Evolutionary conservation across 2,888 invertebrate genomes (phyloP).

Genomic region (Amphipoea lucens): DNA sequence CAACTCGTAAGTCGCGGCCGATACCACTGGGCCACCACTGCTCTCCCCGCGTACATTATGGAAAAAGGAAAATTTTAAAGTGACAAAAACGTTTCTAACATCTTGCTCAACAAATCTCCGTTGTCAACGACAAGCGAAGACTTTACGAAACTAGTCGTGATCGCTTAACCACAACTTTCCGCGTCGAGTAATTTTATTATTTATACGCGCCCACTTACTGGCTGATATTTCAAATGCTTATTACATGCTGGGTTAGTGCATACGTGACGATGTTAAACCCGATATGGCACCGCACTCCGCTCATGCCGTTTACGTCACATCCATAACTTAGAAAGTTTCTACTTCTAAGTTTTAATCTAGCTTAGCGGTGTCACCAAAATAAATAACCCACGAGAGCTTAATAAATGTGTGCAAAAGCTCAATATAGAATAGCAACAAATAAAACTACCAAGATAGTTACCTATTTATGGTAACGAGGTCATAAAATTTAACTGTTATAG

Average conservation of each 20-base stretch:
- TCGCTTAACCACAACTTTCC: constrained; percentile 84
- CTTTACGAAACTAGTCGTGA: constrained; percentile 88
- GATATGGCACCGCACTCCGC: constrained; percentile 62
- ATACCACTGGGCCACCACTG: too few species aligned
- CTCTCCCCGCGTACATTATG: constrained; percentile 65
- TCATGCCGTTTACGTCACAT: constrained; percentile 64
- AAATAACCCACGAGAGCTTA: constrained; percentile 5
- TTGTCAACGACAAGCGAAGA: constrained; percentile 78
- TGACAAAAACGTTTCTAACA: constrained; percentile 74
- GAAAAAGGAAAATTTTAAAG: constrained; percentile 71
- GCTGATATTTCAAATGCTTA: constrained; percentile 77
- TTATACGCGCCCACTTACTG: constrained; percentile 73
- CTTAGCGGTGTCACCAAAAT: constrained; percentile 29
- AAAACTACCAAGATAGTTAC: constrained; percentile 28
- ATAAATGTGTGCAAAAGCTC: constrained; percentile 16
- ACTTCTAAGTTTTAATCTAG: constrained; percentile 24
- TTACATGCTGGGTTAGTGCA: constrained; percentile 65
- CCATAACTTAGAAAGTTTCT: constrained; percentile 49
- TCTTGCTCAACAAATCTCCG: constrained; percentile 79
- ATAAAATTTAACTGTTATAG: constrained; percentile 70
- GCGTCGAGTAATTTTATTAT: constrained; percentile 79
- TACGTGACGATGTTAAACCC: constrained; percentile 72
- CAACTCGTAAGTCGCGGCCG: too few species aligned
- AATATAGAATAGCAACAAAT: constrained; percentile 24
- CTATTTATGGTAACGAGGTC: constrained; percentile 48